Evolutionary conservation across 2,888 invertebrate genomes (phyloP).

Genomic region (Hypercompe scribonia): DNA sequence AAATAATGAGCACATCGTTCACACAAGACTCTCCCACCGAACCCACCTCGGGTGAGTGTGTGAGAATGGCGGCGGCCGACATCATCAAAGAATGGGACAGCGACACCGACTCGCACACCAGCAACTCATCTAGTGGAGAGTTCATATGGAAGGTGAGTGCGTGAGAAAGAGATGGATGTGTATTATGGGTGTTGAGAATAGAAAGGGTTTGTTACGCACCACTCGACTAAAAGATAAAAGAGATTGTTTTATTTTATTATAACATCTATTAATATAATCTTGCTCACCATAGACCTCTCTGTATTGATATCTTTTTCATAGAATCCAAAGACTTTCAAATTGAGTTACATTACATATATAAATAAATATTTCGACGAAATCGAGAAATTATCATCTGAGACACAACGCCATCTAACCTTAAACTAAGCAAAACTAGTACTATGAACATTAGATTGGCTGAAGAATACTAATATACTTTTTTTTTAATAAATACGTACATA

Average conservation of each 20-base stretch:
- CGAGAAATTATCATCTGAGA: too few species aligned
- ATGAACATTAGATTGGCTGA: too few species aligned
- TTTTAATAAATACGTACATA: too few species aligned
- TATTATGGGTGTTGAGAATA: background rate
- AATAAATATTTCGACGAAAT: too few species aligned
- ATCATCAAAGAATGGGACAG: slow-evolving; percentile 90
- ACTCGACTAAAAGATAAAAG: slow-evolving; percentile 24
- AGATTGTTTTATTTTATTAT: background rate
- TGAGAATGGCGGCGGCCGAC: slow-evolving; percentile 73
- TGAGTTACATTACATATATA: too few species aligned
- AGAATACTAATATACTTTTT: too few species aligned
- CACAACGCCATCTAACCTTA: too few species aligned
- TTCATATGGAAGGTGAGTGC: slow-evolving; percentile 91
- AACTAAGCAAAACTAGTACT: too few species aligned
- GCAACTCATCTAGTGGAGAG: slow-evolving; percentile 91
- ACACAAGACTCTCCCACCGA: slow-evolving; percentile 82
- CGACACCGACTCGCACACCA: slow-evolving; percentile 87
- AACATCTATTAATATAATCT: background rate
- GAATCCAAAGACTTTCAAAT: too few species aligned
- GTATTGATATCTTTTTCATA: too few species aligned
- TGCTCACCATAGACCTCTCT: background rate
- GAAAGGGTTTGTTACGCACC: slow-evolving; percentile 9
- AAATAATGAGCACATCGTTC: slow-evolving; percentile 83
- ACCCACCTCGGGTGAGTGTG: slow-evolving; percentile 70
- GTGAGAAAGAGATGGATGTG: background rate